Percentiles rank a stretch among this genome's conserved stretches.
phyloP scores from a whole-genome alignment of 64 coral and sea anemone genomes.

The Porites australiensis region DNA sequence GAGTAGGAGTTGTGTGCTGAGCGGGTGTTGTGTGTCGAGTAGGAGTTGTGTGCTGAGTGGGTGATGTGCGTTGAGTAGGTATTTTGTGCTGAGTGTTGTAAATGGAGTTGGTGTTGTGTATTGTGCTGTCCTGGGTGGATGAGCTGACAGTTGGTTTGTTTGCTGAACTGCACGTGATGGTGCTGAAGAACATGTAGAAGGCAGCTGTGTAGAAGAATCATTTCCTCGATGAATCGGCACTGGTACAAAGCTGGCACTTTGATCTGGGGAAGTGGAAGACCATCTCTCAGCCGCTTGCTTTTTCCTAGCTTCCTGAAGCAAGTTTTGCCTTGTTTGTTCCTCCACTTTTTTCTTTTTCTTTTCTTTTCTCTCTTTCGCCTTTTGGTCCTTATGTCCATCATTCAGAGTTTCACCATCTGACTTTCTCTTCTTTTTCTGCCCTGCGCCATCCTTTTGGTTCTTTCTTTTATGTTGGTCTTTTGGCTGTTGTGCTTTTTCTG shows the following conservation, averaged over 20 bases:
- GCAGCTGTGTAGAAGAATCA: background rate
- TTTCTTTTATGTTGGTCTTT: background rate
- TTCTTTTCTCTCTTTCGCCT: slow-evolving; percentile 26
- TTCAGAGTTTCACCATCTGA: no score
- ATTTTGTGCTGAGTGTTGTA: no score
- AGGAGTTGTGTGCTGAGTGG: no score
- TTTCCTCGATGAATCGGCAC: background rate
- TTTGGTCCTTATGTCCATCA: background rate
- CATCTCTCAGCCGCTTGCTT: slow-evolving; percentile 24
- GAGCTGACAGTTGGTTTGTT: no score
- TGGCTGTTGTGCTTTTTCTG: background rate
- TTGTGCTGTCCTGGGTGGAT: no score
- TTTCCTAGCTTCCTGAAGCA: slow-evolving; percentile 37
- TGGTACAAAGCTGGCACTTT: background rate
- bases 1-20: no score
- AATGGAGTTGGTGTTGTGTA: background rate
- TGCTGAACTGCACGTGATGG: background rate
- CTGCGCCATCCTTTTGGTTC: background rate
- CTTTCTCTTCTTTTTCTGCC: background rate
- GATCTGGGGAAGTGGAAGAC: slow-evolving; percentile 9
- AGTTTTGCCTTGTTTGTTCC: background rate
- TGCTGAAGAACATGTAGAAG: background rate
- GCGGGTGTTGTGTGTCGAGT: no score
- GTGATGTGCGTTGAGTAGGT: no score
- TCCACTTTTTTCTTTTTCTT: slow-evolving; percentile 33